These are phyloP conservation scores for Trogon melanurus DNA, from an alignment of 2,113 vertebrate genomes.

Conservation along the genomic window DNA sequence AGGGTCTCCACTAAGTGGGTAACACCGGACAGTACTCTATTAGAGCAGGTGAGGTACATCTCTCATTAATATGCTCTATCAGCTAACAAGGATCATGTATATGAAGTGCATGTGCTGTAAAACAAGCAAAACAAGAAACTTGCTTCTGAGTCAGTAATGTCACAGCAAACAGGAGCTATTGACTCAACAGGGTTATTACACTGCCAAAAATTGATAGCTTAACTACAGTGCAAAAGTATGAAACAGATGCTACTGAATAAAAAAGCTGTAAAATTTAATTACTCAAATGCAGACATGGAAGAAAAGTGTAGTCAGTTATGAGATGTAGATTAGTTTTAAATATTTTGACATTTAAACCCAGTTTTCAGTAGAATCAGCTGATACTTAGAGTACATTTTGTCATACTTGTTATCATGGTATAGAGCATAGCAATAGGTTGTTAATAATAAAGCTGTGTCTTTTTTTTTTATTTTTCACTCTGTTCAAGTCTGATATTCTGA, in stretches of 20 bases:
- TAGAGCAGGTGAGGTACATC: neutral
- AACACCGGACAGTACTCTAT: neutral
- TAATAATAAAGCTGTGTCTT: neutral
- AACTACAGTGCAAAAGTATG: slow-evolving; percentile 60
- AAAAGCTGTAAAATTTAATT: slow-evolving; percentile 69
- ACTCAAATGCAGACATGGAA: slow-evolving; percentile 26
- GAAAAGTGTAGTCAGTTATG: slow-evolving; percentile 13
- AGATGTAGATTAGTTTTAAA: slow-evolving; percentile 48
- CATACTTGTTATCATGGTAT: neutral
- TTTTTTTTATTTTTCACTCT: neutral
- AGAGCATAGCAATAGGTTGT: neutral
- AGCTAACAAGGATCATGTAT: neutral
- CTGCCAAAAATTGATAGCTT: slow-evolving; percentile 62
- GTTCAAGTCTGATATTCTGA: neutral
- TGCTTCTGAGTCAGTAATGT: slow-evolving; percentile 39
- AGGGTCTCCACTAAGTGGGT: neutral
- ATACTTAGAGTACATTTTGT: neutral
- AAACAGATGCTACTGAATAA: slow-evolving; percentile 66
- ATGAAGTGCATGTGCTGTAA: neutral
- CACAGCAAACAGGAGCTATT: slow-evolving; percentile 55
- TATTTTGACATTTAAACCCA: slow-evolving; percentile 57
- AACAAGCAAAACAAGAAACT: slow-evolving; percentile 8
- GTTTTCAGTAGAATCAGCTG: neutral
- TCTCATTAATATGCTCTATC: neutral
- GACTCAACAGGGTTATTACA: slow-evolving; percentile 44